Evolutionary conservation across 1,140 invertebrate species (phyloP), one percentile per base, ranked within the genome.

Genomic region (Liolophura sinensis): DNA sequence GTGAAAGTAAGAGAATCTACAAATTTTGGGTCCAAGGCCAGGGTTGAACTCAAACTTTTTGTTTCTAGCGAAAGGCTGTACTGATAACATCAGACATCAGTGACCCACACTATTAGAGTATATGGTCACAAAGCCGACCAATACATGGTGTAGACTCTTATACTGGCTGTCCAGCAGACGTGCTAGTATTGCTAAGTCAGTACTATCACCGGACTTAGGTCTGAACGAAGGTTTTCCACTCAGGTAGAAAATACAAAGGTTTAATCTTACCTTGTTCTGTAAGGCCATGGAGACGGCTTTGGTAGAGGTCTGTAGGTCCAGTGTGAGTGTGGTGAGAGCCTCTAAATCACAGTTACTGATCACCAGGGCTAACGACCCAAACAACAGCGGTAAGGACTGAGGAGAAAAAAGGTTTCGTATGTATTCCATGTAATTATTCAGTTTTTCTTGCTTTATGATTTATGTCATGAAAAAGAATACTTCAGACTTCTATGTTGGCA

Each of bases 341-440:
- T 76, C 65, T 18, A 76, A 64, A 61, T 73, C 69, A 68, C 72
- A 70, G 46, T 31, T 64, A 25, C 65, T 64, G 47, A 76, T 66
- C 51, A 63, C 64, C 49, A 59, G 60, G 11, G 64, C 59, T 25
- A 76, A 65, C 0, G 68, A 47, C n/a, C 70, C 65, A 59, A 61
- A 67, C 51, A 76, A 50, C 20, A 65, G 50, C 47, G 64, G 63
- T 55, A 73, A 40, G 0, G 69, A 69, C 74, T 76, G 65, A 9
- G 57, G 60, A 31, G 62, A 46, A 61, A 27, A 57, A 22, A 16
- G n/a, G 24, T 25, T 14, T 9, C 52, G 14, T 6, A 4, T 20
- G 9, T 54, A 14, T 9, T 22, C 52, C 6, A 22, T 25, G 24
- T 25, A n/a, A n/a, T n/a, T n/a, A n/a, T n/a, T n/a, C n/a, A n/a